Evolutionary conservation across 1,140 invertebrate genomes (phyloP).

Genomic region (Heterodera carotae): DNA sequence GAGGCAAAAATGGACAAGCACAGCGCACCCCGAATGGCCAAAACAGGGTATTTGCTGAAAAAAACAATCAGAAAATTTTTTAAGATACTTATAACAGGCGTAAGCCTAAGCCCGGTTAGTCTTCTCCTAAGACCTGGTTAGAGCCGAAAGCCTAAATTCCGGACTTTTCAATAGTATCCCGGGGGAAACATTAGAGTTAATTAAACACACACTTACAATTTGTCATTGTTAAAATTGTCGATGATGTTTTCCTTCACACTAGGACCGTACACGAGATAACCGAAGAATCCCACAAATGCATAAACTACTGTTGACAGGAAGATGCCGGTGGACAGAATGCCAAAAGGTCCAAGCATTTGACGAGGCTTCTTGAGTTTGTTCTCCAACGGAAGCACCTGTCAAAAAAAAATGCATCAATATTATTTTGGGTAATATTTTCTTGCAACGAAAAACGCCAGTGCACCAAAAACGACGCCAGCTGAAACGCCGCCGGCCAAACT

Average conservation of each 20-base stretch:
- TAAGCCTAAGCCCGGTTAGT: too few relatives aligned
- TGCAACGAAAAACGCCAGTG: too few relatives aligned
- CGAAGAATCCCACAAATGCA: constrained; percentile 59
- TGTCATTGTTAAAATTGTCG: constrained; percentile 55
- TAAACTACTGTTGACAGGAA: constrained; percentile 58
- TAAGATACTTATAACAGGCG: too few relatives aligned
- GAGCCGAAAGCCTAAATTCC: too few relatives aligned
- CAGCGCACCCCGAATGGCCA: constrained; percentile 67
- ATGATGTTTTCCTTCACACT: constrained; percentile 63
- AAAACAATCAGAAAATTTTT: neutral
- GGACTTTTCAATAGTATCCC: too few relatives aligned
- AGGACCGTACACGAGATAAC: constrained; percentile 64
- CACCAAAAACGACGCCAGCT: too few relatives aligned
- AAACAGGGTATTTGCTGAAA: constrained; percentile 67
- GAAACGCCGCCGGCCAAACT: too few relatives aligned
- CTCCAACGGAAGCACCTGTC: constrained; percentile 56
- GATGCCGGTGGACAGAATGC: constrained; percentile 59
- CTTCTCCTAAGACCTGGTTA: too few relatives aligned
- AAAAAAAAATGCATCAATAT: constrained; percentile 1
- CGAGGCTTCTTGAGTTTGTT: constrained; percentile 52
- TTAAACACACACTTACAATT: neutral
- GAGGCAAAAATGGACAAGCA: constrained; percentile 67
- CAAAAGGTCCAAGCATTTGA: constrained; percentile 57
- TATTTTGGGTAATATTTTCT: too few relatives aligned
- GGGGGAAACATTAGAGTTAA: too few relatives aligned